These are phyloP conservation scores for Sepioteuthis lessoniana DNA, from an alignment of 2,888 invertebrate species.

Conservation along the genomic window DNA sequence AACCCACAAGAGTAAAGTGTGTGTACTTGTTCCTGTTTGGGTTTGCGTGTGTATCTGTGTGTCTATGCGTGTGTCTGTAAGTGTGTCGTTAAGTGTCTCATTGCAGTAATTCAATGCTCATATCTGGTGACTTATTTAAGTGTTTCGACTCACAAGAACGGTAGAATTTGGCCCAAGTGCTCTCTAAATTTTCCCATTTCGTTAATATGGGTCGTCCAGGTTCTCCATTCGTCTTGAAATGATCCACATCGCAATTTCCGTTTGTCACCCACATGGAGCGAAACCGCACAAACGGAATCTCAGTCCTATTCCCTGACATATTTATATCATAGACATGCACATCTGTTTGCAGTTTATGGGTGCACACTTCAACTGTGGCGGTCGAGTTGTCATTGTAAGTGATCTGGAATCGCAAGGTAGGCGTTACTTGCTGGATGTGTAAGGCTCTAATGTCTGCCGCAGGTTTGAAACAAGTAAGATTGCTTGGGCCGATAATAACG, in stretches of 20 bases:
- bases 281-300: constrained; percentile 57
- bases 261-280: constrained; percentile 63
- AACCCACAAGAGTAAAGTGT: too few relatives aligned
- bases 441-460: constrained; percentile 55
- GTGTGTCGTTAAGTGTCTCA: neutral
- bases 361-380: constrained; percentile 52
- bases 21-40: too few relatives aligned
- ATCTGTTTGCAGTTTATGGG: constrained; percentile 51
- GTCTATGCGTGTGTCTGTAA: neutral
- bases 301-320: constrained; percentile 51
- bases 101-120: constrained; percentile 50
- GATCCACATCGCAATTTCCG: constrained; percentile 61
- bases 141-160: constrained; percentile 60
- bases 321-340: constrained; percentile 53
- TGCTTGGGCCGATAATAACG: constrained; percentile 57
- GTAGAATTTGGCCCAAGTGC: constrained; percentile 60
- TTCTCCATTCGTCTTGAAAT: constrained; percentile 59
- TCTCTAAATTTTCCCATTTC: constrained; percentile 55
- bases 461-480: constrained; percentile 52
- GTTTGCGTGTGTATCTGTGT: neutral
- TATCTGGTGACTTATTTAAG: constrained; percentile 61
- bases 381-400: constrained; percentile 55
- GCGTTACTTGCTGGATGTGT: constrained; percentile 51
- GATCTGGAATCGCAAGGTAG: constrained; percentile 50
- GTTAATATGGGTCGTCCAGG: constrained; percentile 55